Base-by-base conservation (phyloP, 2,888 invertebrate genomes). In the Drosophila yooni region DNA sequence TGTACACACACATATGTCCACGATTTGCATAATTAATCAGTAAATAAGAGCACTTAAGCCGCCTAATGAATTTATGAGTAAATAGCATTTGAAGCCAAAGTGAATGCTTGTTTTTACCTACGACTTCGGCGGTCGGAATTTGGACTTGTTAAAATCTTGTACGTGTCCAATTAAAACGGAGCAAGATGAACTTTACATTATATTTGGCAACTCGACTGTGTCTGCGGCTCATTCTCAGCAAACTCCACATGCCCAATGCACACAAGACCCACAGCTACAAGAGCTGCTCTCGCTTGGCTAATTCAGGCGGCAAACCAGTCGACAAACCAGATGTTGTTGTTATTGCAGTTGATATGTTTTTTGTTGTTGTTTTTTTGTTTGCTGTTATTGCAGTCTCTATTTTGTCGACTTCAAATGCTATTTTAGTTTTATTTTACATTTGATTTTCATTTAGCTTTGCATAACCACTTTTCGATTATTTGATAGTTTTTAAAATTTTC, bases 281-380 rank as follows among this genome's bases (percentile, higher is more conserved):
- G 60, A 74, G 63, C 79, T 50, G 59, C 75, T 61, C 13, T 27
- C 11, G 4, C 36, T 84, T 80, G 88, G 90, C 88, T 87, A 89
- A 88, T 86, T 86, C 89, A 84, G 89, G 75, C 80, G 31, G 56
- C 51, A 85, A 86, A 86, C 85, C 90, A 82, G 85, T 86, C 89
- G 46, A 0, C 25, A 46, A 46, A 46, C 46, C 89, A 74, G 67
- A 82, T 75, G 70, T 66, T 67, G 69, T 53, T 76, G 59, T 33
- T 48, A 34, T 50, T 61, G 15, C 18, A n/a, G 10, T 56, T 56
- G 8, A 27, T 53, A 29, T 53, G 11, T 11, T 38, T 53, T 40
- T 43, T 46, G 0, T 29, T 29, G 7, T 29, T 29, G 1, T 8
- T 31, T 31, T n/a, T 52, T 54, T 27, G 27, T 50, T 54, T 61